A percentile compares a stretch with the other conserved stretches of the same genome.
Conservation (phyloP, 2,888 invertebrate genomes). For the Apamea crenata region DNA sequence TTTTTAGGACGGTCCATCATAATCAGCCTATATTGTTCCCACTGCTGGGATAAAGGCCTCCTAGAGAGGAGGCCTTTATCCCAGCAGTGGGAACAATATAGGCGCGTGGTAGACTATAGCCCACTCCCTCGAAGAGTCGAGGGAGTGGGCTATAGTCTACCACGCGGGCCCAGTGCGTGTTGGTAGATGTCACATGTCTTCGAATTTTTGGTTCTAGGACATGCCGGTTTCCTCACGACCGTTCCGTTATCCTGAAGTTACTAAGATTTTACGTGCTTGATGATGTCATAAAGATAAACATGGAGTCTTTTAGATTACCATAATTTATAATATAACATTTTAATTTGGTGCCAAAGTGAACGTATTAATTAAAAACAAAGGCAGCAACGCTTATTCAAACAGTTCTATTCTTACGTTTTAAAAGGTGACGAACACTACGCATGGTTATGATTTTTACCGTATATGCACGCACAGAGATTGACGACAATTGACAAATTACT, state of each 20-base stretch:
- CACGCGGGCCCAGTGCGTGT: no score
- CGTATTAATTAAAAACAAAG: not conserved
- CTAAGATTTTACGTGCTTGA: not conserved
- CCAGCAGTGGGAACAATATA: no score
- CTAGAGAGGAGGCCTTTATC: no score
- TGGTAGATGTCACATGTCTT: no score
- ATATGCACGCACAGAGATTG: conserved; percentile 21
- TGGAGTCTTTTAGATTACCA: not conserved
- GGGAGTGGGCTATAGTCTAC: no score
- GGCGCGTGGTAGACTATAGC: no score
- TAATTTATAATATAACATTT: not conserved
- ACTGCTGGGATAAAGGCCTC: no score
- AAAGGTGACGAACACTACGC: not conserved
- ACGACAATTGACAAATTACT: conserved; percentile 53
- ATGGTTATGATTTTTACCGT: conserved; percentile 18
- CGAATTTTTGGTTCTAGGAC: no score
- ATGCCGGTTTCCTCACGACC: no score
- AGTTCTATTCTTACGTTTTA: not conserved
- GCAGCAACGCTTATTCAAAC: not conserved
- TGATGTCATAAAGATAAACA: not conserved
- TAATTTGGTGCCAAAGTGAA: not conserved
- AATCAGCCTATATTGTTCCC: no score
- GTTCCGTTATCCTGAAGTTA: not conserved
- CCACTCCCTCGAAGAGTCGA: no score
- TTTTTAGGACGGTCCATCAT: no score